phyloP scores from a whole-genome alignment of 1,140 invertebrate species.

The Dendroctonus ponderosae region DNA sequence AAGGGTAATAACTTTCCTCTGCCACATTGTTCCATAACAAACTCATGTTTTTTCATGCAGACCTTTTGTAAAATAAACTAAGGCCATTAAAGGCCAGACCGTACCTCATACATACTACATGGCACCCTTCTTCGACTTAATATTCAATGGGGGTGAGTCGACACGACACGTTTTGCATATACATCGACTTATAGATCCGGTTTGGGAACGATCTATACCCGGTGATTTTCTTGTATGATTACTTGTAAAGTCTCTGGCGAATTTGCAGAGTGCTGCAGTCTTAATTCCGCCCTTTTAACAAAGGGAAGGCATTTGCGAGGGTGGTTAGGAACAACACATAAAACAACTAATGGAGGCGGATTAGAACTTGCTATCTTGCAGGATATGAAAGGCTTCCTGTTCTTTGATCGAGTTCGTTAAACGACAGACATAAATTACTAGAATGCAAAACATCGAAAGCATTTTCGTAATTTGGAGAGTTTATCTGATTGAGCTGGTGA shows the following conservation, averaged over 20 bases:
- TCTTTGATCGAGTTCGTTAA: too few relatives aligned
- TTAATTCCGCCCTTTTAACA: conserved; percentile 1
- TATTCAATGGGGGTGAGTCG: conserved; percentile 28
- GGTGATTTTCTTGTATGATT: conserved; percentile 29
- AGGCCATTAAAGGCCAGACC: conserved; percentile 22
- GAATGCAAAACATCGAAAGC: too few relatives aligned
- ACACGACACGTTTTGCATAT: conserved; percentile 31
- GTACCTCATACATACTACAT: conserved; percentile 27
- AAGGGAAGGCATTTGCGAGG: too few relatives aligned
- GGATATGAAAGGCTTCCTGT: too few relatives aligned
- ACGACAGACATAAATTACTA: too few relatives aligned
- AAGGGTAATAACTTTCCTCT: neutral
- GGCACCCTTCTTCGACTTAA: conserved; percentile 23
- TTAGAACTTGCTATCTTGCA: too few relatives aligned
- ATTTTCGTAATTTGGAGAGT: too few relatives aligned
- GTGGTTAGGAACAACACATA: too few relatives aligned
- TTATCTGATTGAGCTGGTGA: too few relatives aligned
- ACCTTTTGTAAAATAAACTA: conserved; percentile 26
- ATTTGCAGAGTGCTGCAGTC: conserved; percentile 8
- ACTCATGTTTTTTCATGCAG: conserved; percentile 22
- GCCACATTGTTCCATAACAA: conserved; percentile 4
- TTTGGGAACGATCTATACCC: conserved; percentile 26
- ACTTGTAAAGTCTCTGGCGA: conserved; percentile 21
- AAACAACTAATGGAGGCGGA: too few relatives aligned
- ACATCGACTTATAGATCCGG: conserved; percentile 29